Percentiles rank a stretch among this genome's conserved stretches.
These are phyloP conservation scores for Pandemis corylana DNA, from an alignment of 2,888 invertebrate species.

Conservation along the genomic window DNA sequence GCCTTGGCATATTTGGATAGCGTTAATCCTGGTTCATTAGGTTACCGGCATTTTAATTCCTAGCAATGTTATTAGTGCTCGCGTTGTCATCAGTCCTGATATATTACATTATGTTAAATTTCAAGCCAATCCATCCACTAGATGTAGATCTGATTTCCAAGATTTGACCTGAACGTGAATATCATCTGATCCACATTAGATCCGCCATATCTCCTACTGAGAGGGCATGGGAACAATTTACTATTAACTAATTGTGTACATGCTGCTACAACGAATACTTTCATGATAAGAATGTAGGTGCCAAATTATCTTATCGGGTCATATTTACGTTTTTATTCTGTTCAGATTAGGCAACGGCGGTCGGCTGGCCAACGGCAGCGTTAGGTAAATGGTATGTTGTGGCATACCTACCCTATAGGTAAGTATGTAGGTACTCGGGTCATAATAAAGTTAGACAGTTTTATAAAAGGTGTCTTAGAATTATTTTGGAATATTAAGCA, in stretches of 20 bases:
- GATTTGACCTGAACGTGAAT: too few relatives aligned
- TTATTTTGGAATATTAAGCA: too few relatives aligned
- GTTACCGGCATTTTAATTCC: not conserved
- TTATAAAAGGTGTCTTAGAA: too few relatives aligned
- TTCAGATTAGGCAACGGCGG: conserved; percentile 3
- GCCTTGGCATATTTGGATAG: not conserved
- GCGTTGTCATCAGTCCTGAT: too few relatives aligned
- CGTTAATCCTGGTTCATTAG: not conserved
- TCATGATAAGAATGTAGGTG: conserved; percentile 5
- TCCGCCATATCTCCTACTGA: not conserved
- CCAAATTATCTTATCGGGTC: conserved; percentile 14
- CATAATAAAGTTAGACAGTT: too few relatives aligned
- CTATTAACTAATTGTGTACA: not conserved
- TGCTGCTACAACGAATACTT: not conserved
- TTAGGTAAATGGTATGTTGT: not conserved
- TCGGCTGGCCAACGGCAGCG: not conserved
- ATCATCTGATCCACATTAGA: too few relatives aligned
- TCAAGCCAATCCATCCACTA: too few relatives aligned
- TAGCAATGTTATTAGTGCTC: not conserved
- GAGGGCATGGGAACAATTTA: not conserved
- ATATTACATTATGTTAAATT: too few relatives aligned
- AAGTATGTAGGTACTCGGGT: too few relatives aligned
- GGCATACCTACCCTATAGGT: too few relatives aligned
- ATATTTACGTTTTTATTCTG: conserved; percentile 3
- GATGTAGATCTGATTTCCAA: too few relatives aligned